Percentiles rank a stretch among this genome's conserved stretches.
Conservation (phyloP, 2,113 vertebrate species). For the Corythornis madagascariensis region DNA sequence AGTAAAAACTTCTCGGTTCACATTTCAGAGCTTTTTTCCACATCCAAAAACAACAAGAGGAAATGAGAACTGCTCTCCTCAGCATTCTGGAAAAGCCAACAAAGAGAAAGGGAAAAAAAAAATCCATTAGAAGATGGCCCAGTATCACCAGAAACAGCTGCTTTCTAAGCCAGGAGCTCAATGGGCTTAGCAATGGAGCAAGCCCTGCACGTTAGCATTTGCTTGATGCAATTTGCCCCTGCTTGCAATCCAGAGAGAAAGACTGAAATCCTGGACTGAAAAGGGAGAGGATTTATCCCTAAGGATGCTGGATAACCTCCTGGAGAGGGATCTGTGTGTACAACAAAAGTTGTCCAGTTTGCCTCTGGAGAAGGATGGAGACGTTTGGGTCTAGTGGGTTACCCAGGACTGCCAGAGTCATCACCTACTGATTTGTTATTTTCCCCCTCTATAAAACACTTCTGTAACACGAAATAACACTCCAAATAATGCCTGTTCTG, state of each 20-base stretch:
- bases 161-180: conserved; percentile 6
- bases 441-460: background rate
- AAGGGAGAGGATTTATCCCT: conserved; percentile 11
- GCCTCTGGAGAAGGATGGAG: conserved; percentile 23
- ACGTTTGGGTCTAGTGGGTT: background rate
- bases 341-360: conserved; percentile 2
- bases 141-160: conserved; percentile 9
- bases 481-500: background rate
- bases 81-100: conserved; percentile 3
- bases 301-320: background rate
- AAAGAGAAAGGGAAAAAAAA: background rate
- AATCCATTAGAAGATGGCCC: background rate
- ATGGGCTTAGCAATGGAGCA: conserved; percentile 5
- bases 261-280: conserved; percentile 29
- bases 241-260: conserved; percentile 27
- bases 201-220: background rate
- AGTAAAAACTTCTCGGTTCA: conserved; percentile 13
- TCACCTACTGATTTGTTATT: background rate
- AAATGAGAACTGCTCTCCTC: conserved; percentile 8
- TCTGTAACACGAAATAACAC: background rate
- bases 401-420: background rate
- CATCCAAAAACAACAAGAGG: conserved; percentile 52
- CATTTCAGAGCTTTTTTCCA: conserved; percentile 38
- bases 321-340: background rate
- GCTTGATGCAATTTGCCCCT: background rate